Evolutionary conservation across 1,140 invertebrate genomes (phyloP), one percentile per base, ranked within the genome.

Genomic region (Chironomus striatipennis): DNA sequence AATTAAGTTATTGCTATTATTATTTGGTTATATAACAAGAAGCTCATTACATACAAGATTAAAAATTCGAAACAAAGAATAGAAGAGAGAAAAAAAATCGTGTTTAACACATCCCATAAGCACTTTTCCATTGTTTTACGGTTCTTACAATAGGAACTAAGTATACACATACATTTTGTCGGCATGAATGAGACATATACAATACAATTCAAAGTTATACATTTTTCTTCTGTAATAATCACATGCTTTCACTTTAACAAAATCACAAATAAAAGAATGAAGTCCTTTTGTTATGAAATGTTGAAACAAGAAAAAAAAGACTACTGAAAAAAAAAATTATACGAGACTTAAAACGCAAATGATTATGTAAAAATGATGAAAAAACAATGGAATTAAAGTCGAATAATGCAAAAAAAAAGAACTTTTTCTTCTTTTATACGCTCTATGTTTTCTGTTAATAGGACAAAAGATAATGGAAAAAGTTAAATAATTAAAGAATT

Each of bases 191-290:
- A 34, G 24, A 34, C 24, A n/a, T 57, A 2, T 47, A n/a, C 12
- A 57, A 57, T n/a, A 57, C 47, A 57, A 57, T 57, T 57, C 10
- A 57, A 57, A 57, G 47, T 57, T 57, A 34, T 34, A 57, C 12
- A n/a, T n/a, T n/a, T n/a, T n/a, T n/a, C 15, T 57, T 57, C 15
- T 57, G 12, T 57, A 57, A 34, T 34, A 34, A 57, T 57, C 47
- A 57, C 47, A 57, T 57, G 47, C 47, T 57, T 57, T 57, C 47
- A n/a, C 47, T 12, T n/a, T n/a, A 57, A 57, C 47, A 57, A 57
- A 12, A 34, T 34, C 24, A 34, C 24, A 34, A 34, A 34, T 34
- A 34, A 34, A 34, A 34, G 24, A 34, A 34, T 34, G 24, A 34
- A 34, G 24, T 34, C 24, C 24, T 34, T 34, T 34, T 34, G 24